Evolutionary conservation across 2,888 invertebrate species (phyloP).

Genomic region (Scaptomyza tumidula): DNA sequence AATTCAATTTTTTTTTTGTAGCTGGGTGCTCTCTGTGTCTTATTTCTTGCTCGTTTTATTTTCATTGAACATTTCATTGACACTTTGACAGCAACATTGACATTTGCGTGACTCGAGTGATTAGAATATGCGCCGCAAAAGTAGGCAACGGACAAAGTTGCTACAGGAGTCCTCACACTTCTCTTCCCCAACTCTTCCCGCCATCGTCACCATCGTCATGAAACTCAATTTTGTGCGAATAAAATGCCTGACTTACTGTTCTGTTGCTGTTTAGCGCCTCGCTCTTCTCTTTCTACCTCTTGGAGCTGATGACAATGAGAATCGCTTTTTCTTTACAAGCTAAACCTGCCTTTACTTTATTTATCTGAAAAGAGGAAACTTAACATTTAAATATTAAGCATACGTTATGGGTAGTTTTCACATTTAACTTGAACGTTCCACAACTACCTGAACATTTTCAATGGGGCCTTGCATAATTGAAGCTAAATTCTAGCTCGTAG

Average conservation of each 20-base stretch:
- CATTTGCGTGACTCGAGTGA: conserved; percentile 79
- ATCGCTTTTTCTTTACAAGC: conserved; percentile 19
- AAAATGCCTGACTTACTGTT: conserved; percentile 46
- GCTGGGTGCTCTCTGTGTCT: conserved; percentile 27
- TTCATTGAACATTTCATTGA: conserved; percentile 80
- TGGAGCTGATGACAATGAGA: conserved; percentile 15
- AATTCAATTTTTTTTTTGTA: conserved; percentile 4
- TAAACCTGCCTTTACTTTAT: conserved; percentile 1
- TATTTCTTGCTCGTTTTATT: conserved; percentile 75
- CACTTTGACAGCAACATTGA: conserved; percentile 80
- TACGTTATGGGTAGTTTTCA: neutral
- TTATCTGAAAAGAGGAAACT: neutral
- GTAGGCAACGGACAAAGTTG: conserved; percentile 54
- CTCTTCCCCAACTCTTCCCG: neutral
- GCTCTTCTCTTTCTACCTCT: neutral
- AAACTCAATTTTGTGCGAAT: conserved; percentile 42
- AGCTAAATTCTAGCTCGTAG: conserved; percentile 4
- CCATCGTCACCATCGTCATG: neutral
- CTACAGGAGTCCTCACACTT: neutral
- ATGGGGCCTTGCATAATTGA: conserved; percentile 33
- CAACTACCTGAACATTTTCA: conserved; percentile 2
- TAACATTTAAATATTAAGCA: conserved; percentile 3
- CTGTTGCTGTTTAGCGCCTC: conserved; percentile 23
- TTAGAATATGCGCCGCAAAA: conserved; percentile 73
- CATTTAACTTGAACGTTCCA: too few species aligned